Evolutionary conservation across 2,797 vertebrate genomes (phyloP).

Genomic region (Anguilla pacifica): DNA sequence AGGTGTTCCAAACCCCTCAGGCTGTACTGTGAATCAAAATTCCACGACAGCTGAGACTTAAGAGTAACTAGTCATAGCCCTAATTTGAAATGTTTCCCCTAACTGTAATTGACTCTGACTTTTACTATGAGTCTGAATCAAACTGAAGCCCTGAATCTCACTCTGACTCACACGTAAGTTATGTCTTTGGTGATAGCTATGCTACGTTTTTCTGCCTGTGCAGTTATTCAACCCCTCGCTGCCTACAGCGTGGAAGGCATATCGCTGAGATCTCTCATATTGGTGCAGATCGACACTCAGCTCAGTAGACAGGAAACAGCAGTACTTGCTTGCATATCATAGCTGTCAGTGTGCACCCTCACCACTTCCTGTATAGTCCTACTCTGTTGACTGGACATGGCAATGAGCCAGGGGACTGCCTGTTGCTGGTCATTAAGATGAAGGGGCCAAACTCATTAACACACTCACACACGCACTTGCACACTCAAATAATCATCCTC

Average conservation of each 20-base stretch:
- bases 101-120: not conserved
- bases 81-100: not conserved
- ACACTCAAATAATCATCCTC: not conserved
- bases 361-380: not conserved
- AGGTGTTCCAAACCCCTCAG: not conserved
- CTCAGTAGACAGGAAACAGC: constrained; percentile 1
- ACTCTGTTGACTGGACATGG: not conserved
- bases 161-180: not conserved
- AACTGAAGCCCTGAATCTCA: not conserved
- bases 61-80: not conserved
- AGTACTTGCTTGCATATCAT: not conserved
- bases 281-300: not conserved
- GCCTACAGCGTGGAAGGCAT: not conserved
- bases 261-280: constrained; percentile 4
- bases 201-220: not conserved
- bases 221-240: not conserved
- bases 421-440: not conserved
- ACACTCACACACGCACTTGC: not conserved
- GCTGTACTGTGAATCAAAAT: not conserved
- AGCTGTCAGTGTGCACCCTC: not conserved
- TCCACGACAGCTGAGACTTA: not conserved
- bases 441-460: not conserved
- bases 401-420: not conserved
- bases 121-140: not conserved
- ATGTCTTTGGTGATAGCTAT: not conserved